These are phyloP conservation scores for Drosophila athabasca DNA, from an alignment of 1,140 invertebrate genomes.

Conservation along the genomic window DNA sequence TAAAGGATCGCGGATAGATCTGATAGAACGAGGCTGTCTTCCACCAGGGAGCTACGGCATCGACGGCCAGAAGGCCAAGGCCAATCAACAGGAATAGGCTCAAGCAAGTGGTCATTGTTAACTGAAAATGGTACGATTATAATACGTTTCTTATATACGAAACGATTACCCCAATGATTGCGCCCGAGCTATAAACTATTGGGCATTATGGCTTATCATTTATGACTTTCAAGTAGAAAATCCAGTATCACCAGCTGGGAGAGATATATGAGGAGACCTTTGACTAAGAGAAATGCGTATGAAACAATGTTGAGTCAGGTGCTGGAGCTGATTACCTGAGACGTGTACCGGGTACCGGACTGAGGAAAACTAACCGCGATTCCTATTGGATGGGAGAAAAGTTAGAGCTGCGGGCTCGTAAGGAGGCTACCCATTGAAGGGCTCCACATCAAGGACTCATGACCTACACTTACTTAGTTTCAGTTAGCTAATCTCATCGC, in stretches of 20 bases:
- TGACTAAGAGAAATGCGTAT: constrained; percentile 5
- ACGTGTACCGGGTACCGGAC: too few species aligned
- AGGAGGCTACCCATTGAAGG: too few species aligned
- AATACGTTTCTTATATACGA: constrained; percentile 58
- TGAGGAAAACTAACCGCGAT: too few species aligned
- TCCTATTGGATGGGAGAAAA: too few species aligned
- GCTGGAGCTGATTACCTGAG: background rate
- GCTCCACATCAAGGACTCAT: background rate
- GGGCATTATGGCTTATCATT: constrained; percentile 52
- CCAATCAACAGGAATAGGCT: constrained; percentile 48
- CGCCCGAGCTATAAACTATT: constrained; percentile 51
- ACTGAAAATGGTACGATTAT: constrained; percentile 31
- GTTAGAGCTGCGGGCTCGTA: too few species aligned
- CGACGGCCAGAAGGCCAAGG: constrained; percentile 52
- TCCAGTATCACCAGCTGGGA: constrained; percentile 33
- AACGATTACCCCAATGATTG: constrained; percentile 15
- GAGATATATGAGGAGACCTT: constrained; percentile 43
- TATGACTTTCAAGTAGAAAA: constrained; percentile 14
- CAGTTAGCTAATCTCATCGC: constrained; percentile 8
- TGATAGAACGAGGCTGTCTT: constrained; percentile 88
- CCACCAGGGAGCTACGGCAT: constrained; percentile 86
- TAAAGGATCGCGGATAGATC: constrained; percentile 89
- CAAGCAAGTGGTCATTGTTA: constrained; percentile 57
- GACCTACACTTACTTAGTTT: constrained; percentile 26
- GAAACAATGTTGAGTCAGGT: background rate